phyloP scores from a whole-genome alignment of 2,797 vertebrate genomes.

The Euphonia xanthogaster region DNA sequence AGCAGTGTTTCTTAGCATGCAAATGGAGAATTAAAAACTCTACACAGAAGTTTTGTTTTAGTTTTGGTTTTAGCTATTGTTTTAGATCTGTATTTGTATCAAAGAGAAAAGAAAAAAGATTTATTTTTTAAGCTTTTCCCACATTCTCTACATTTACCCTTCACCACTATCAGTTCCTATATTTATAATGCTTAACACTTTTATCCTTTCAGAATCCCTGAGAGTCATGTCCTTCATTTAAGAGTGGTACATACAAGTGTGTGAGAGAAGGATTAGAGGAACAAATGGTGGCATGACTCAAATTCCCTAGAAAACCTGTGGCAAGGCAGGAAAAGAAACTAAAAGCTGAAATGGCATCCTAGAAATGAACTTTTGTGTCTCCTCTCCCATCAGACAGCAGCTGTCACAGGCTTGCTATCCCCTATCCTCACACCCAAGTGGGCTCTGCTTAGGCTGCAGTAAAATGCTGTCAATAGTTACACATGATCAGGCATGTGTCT shows the following conservation, averaged over 20 bases:
- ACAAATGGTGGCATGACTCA: background rate
- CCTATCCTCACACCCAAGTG: background rate
- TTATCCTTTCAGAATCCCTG: background rate
- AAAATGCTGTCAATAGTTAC: background rate
- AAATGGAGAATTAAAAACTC: background rate
- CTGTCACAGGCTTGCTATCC: background rate
- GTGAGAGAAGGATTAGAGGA: background rate
- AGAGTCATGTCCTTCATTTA: background rate
- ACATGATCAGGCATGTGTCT: accelerated
- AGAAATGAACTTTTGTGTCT: background rate
- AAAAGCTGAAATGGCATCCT: background rate
- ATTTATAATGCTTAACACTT: background rate
- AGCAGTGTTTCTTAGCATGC: background rate
- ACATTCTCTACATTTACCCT: background rate
- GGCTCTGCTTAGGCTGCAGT: background rate
- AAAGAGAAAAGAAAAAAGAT: background rate
- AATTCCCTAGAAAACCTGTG: background rate
- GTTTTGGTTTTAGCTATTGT: background rate
- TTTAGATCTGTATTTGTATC: background rate
- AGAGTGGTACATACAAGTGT: background rate
- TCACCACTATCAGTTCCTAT: background rate
- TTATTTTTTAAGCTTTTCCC: background rate
- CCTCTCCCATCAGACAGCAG: background rate
- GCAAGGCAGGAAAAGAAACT: background rate
- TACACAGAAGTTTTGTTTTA: background rate